Percentiles rank a stretch among this genome's conserved stretches.
Conservation (phyloP, 2,888 invertebrate genomes). For the Dermolepida albohirtum region DNA sequence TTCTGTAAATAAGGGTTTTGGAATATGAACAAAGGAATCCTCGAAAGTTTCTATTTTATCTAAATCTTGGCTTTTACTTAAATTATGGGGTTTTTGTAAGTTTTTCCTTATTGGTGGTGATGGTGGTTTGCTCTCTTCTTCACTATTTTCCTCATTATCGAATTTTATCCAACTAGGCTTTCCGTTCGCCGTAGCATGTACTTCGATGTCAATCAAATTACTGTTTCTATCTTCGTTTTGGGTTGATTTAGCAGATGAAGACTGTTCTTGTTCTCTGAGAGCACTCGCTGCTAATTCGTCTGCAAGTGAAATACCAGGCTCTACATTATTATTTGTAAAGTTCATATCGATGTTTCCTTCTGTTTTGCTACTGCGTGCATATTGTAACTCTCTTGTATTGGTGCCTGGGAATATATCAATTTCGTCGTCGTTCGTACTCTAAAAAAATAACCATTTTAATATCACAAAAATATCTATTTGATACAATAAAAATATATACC, state of each 20-base stretch:
- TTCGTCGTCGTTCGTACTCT: conserved; percentile 67
- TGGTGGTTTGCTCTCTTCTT: not conserved
- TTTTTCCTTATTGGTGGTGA: conserved; percentile 5
- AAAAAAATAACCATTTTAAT: conserved; percentile 54
- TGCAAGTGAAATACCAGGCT: conserved; percentile 11
- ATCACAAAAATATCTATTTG: no score
- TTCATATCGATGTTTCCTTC: not conserved
- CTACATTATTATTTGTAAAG: not conserved
- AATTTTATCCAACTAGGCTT: conserved; percentile 55
- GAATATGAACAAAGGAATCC: conserved; percentile 57
- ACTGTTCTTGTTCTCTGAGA: conserved; percentile 18
- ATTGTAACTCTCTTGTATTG: conserved; percentile 37
- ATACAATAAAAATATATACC: no score
- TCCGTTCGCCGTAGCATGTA: conserved; percentile 58
- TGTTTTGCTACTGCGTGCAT: conserved; percentile 17
- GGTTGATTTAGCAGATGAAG: not conserved
- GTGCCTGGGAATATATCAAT: conserved; percentile 40
- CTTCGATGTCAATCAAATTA: conserved; percentile 34
- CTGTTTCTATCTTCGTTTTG: not conserved
- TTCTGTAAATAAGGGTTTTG: conserved; percentile 70
- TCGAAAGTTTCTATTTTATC: conserved; percentile 65
- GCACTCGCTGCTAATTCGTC: conserved; percentile 25
- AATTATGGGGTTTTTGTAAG: conserved; percentile 18
- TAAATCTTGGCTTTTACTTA: conserved; percentile 56
- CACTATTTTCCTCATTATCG: conserved; percentile 50